Conservation (phyloP, 2,113 vertebrate genomes). For the Hippocampus guttulatus region DNA sequence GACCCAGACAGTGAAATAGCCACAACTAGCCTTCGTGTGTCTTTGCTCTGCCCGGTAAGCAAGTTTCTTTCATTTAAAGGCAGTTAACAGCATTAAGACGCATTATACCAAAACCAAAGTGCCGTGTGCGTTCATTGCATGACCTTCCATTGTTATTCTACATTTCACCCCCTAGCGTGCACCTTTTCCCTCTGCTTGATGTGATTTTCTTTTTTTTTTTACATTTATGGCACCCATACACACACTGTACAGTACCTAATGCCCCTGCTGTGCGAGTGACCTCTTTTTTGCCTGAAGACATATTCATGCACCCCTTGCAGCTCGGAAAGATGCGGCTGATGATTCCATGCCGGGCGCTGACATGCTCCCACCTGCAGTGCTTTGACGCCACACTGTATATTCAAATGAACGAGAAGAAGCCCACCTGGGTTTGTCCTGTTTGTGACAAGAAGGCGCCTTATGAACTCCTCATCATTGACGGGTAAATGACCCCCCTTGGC, state of each 20-base stretch:
- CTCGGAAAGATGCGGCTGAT: constrained; percentile 96
- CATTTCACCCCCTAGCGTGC: constrained; percentile 1
- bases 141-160: not conserved
- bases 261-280: constrained; percentile 13
- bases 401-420: constrained; percentile 99
- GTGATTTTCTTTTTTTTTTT: constrained; percentile 12
- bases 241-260: not conserved
- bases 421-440: constrained; percentile 98
- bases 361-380: constrained; percentile 97
- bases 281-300: constrained; percentile 19
- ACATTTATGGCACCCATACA: constrained; percentile 12
- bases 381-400: constrained; percentile 98
- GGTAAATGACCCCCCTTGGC: constrained; percentile 66
- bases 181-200: constrained; percentile 29
- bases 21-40: constrained; percentile 95
- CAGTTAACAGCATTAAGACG: constrained; percentile 19
- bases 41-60: constrained; percentile 96
- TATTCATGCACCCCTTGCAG: constrained; percentile 60
- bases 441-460: constrained; percentile 98
- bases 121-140: not conserved
- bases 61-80: not conserved
- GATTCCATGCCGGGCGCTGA: constrained; percentile 92
- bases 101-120: not conserved
- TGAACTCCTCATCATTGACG: constrained; percentile 96
- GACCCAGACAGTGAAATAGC: constrained; percentile 99